Conservation (phyloP, 2,888 invertebrate genomes). For the Drosophila ochracea region DNA sequence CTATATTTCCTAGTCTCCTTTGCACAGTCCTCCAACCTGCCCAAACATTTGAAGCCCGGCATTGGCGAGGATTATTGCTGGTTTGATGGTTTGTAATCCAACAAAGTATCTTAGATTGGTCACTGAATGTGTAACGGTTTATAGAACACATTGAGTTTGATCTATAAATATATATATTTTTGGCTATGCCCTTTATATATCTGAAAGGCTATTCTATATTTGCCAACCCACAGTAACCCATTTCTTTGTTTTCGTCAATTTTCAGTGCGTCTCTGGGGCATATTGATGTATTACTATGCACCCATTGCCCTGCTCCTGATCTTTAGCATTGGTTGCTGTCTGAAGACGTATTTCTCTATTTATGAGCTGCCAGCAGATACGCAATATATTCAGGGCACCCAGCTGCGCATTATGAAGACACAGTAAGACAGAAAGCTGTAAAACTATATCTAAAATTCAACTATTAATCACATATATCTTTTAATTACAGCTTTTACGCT, state of each 20-base stretch:
- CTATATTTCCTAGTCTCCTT: conserved; percentile 69
- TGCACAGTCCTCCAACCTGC: conserved; percentile 74
- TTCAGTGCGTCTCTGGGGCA: conserved; percentile 80
- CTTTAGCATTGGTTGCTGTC: conserved; percentile 66
- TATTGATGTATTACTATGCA: conserved; percentile 72
- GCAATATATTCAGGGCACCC: conserved; percentile 64
- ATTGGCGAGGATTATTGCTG: conserved; percentile 80
- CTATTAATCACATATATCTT: too few relatives aligned
- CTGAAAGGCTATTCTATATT: not conserved
- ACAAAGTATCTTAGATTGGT: not conserved
- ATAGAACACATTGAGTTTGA: not conserved
- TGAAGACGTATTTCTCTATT: conserved; percentile 70
- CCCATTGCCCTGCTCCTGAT: conserved; percentile 70
- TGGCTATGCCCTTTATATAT: not conserved
- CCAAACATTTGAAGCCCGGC: conserved; percentile 74
- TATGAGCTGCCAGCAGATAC: conserved; percentile 68
- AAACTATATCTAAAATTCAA: not conserved
- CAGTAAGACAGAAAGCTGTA: conserved; percentile 56
- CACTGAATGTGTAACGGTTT: not conserved
- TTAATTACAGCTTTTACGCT: conserved; percentile 65
- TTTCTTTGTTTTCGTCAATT: not conserved
- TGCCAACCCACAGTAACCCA: not conserved
- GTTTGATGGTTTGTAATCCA: conserved; percentile 69
- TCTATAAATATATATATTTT: not conserved
- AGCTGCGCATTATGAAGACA: conserved; percentile 69